A percentile compares a stretch with the other conserved stretches of the same genome.
phyloP scores from a whole-genome alignment of 2,888 invertebrate species.

The Ornithoptera alexandrae region DNA sequence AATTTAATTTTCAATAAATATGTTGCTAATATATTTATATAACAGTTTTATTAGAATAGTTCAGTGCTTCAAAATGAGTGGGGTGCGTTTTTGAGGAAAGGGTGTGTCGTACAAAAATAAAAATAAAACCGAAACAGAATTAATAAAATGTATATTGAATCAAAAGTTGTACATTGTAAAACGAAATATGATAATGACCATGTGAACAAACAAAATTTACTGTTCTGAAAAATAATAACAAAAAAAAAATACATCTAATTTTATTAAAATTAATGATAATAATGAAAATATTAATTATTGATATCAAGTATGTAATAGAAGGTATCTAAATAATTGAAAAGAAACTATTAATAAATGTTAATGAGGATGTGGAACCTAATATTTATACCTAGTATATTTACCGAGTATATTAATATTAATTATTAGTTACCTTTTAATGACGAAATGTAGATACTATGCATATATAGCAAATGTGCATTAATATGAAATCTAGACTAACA shows the following conservation, averaged over 20 bases:
- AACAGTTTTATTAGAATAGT: not conserved
- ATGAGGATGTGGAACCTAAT: too few species aligned
- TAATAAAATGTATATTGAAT: conserved; percentile 16
- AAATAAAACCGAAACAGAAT: conserved; percentile 25
- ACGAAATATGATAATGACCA: not conserved
- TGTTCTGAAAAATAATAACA: not conserved
- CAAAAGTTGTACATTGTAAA: conserved; percentile 5
- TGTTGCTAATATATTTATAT: not conserved
- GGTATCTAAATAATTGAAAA: not conserved
- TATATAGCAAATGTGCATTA: too few species aligned
- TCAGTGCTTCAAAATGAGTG: not conserved
- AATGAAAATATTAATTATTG: not conserved
- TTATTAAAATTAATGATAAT: not conserved
- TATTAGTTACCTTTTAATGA: too few species aligned
- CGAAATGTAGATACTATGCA: too few species aligned
- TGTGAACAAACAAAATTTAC: not conserved
- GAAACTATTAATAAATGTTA: too few species aligned
- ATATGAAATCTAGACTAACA: too few species aligned
- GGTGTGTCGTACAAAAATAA: conserved; percentile 4
- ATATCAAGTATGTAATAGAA: not conserved
- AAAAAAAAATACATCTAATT: conserved; percentile 1
- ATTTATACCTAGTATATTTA: too few species aligned
- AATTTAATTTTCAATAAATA: not conserved
- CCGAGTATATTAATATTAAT: too few species aligned
- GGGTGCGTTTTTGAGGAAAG: not conserved